phyloP scores from a whole-genome alignment of 2,113 vertebrate species.

The Xenopus tropicalis region DNA sequence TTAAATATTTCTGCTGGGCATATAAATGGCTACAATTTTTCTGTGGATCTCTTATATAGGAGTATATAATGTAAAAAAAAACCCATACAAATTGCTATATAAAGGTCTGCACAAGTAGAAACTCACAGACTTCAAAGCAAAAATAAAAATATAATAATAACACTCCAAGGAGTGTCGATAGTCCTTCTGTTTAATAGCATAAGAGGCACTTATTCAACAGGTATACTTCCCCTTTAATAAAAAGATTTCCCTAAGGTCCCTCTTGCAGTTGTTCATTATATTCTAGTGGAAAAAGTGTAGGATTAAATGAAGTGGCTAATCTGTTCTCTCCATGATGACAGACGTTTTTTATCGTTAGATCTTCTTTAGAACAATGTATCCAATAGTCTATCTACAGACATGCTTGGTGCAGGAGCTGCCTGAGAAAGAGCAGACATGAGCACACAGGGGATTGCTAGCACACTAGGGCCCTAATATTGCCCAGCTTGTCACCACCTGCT shows the following conservation, averaged over 20 bases:
- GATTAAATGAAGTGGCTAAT: conserved; percentile 16
- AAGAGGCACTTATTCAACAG: neutral
- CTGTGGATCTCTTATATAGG: too few species aligned
- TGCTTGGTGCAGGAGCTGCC: neutral
- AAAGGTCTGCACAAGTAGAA: too few species aligned
- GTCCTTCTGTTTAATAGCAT: neutral
- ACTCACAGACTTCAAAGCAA: too few species aligned
- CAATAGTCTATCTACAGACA: conserved; percentile 1
- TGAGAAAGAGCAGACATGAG: conserved; percentile 33
- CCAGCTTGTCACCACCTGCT: conserved; percentile 62
- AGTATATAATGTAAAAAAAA: too few species aligned
- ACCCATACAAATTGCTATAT: too few species aligned
- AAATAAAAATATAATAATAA: too few species aligned
- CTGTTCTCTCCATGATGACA: neutral
- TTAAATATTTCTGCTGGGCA: too few species aligned
- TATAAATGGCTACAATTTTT: too few species aligned
- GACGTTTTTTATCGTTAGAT: conserved; percentile 1
- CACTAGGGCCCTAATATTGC: conserved; percentile 13
- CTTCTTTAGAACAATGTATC: neutral
- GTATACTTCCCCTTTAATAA: neutral
- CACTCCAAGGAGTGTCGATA: neutral
- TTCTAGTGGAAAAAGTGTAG: neutral
- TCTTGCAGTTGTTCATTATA: neutral
- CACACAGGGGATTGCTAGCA: neutral
- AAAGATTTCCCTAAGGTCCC: neutral